phyloP scores from a whole-genome alignment of 1,140 invertebrate genomes.

The Callitettix versicolor region DNA sequence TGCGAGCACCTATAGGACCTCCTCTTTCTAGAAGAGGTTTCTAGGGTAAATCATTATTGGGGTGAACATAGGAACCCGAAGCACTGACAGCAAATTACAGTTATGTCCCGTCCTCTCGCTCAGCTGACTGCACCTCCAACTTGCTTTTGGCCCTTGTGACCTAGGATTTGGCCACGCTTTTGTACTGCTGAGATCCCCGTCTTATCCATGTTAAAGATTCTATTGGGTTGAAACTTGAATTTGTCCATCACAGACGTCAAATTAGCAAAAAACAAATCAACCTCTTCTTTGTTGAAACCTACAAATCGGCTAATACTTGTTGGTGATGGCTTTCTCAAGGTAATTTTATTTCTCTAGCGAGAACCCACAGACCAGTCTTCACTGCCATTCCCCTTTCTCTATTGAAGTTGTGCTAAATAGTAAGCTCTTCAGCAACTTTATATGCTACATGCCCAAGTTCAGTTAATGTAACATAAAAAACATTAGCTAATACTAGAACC shows the following conservation, averaged over 20 bases:
- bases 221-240: conserved; percentile 25
- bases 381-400: no score
- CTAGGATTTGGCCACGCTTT: conserved; percentile 19
- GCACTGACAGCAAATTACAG: conserved; percentile 26
- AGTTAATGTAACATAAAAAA: no score
- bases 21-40: conserved; percentile 21
- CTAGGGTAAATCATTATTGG: conserved; percentile 34
- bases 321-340: conserved; percentile 22
- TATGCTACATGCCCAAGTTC: no score
- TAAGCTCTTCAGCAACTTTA: no score
- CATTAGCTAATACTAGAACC: no score
- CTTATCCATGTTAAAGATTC: conserved; percentile 33
- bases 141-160: conserved; percentile 8
- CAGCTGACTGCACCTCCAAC: conserved; percentile 19
- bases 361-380: no score
- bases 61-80: conserved; percentile 28
- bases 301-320: conserved; percentile 19
- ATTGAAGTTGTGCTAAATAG: no score
- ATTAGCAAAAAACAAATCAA: conserved; percentile 27
- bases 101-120: conserved; percentile 28
- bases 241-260: conserved; percentile 24
- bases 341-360: not conserved
- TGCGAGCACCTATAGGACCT: conserved; percentile 27
- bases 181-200: conserved; percentile 32
- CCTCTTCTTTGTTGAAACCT: conserved; percentile 19